These are phyloP conservation scores for Felis chaus DNA, from an alignment of 2,113 vertebrate species.

Conservation along the genomic window DNA sequence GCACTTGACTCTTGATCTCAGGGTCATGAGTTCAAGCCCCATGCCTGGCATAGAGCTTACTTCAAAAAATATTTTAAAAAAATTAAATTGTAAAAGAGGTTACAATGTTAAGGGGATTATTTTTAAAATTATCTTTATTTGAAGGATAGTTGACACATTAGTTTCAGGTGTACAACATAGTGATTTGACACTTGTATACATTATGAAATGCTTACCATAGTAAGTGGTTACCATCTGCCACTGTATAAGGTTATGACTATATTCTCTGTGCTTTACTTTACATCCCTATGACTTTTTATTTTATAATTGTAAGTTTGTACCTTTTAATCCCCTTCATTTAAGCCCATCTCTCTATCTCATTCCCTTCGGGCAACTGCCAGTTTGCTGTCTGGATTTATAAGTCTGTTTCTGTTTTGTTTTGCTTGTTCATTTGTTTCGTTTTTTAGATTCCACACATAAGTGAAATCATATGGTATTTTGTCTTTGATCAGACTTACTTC, in stretches of 20 bases:
- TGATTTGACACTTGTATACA: neutral
- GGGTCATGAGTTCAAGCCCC: neutral
- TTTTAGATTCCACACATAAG: neutral
- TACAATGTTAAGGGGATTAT: neutral
- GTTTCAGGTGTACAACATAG: neutral
- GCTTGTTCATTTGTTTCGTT: neutral
- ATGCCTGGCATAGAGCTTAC: neutral
- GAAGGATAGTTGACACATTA: neutral
- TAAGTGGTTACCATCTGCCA: neutral
- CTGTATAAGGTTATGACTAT: neutral
- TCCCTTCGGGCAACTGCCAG: neutral
- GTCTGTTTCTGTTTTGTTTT: neutral
- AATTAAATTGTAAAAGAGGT: neutral
- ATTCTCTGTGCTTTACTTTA: neutral
- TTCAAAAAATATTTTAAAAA: neutral
- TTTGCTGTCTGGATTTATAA: neutral
- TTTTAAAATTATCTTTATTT: neutral
- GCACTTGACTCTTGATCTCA: neutral
- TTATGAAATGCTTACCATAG: neutral
- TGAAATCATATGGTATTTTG: neutral
- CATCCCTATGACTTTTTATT: neutral
- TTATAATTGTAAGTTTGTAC: neutral
- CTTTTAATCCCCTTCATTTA: neutral
- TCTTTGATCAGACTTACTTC: neutral
- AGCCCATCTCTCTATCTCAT: neutral